These are phyloP conservation scores for Parotia lawesii DNA, from an alignment of 2,113 vertebrate genomes.

Conservation along the genomic window DNA sequence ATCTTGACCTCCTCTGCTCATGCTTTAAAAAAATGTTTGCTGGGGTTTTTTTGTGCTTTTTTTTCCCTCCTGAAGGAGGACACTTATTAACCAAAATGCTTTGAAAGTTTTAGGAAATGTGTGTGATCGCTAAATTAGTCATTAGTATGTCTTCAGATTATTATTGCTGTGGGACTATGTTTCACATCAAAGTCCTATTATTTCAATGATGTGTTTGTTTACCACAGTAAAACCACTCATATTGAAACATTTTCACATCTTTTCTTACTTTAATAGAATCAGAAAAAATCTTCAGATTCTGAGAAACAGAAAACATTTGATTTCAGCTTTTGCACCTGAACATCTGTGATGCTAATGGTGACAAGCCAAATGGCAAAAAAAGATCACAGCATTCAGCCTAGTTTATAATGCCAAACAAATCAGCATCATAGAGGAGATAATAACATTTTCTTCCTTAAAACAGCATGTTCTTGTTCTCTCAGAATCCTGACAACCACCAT, in stretches of 20 bases:
- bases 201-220: not conserved
- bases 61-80: not conserved
- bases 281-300: not conserved
- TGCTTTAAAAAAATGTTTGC: not conserved
- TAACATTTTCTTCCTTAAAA: not conserved
- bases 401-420: not conserved
- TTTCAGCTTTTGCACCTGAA: not conserved
- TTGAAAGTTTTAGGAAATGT: not conserved
- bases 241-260: not conserved
- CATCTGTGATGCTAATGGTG: not conserved
- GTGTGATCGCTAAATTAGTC: not conserved
- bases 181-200: constrained; percentile 18
- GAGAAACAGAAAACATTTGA: not conserved
- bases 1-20: not conserved
- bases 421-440: not conserved
- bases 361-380: not conserved
- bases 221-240: not conserved
- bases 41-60: not conserved
- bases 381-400: not conserved
- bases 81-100: not conserved
- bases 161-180: not conserved
- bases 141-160: not conserved
- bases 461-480: not conserved
- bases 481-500: not conserved
- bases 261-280: not conserved